Conservation (phyloP, 2,888 invertebrate genomes). For the Lycophotia porphyrea region DNA sequence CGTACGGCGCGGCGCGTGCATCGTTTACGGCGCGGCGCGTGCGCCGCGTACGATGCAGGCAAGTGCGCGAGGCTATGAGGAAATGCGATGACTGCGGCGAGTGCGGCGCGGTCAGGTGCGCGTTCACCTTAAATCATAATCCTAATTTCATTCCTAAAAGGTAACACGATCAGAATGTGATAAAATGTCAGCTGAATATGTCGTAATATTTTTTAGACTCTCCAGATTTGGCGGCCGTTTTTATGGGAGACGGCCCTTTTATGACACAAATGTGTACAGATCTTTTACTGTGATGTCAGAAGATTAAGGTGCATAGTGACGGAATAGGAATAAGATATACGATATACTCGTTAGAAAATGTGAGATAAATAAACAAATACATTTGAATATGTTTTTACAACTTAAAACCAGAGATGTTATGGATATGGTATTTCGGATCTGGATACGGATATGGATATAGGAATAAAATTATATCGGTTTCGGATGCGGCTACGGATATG, state of each 20-base stretch:
- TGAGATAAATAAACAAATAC: neutral
- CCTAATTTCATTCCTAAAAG: constrained; percentile 18
- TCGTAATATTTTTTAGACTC: constrained; percentile 68
- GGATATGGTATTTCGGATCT: too few species aligned
- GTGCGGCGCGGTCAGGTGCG: too few species aligned
- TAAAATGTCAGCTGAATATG: constrained; percentile 71
- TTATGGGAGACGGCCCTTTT: constrained; percentile 71
- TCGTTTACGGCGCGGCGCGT: too few species aligned
- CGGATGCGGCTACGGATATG: too few species aligned
- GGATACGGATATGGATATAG: too few species aligned
- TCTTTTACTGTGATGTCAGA: constrained; percentile 50
- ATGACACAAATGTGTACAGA: constrained; percentile 70
- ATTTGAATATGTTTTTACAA: too few species aligned
- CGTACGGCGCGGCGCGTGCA: too few species aligned
- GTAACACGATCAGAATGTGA: constrained; percentile 58
- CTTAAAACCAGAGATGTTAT: too few species aligned
- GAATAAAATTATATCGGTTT: too few species aligned
- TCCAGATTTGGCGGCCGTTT: constrained; percentile 67
- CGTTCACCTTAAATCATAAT: constrained; percentile 20
- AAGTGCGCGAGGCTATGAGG: too few species aligned
- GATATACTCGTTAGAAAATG: neutral
- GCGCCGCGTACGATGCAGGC: too few species aligned
- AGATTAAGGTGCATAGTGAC: constrained; percentile 16
- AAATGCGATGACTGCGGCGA: too few species aligned
- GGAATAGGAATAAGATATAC: neutral